A percentile compares a stretch with the other conserved stretches of the same genome.
Evolutionary conservation across 2,888 invertebrate genomes (phyloP).

Genomic region (Drosophila acutilabella): DNA sequence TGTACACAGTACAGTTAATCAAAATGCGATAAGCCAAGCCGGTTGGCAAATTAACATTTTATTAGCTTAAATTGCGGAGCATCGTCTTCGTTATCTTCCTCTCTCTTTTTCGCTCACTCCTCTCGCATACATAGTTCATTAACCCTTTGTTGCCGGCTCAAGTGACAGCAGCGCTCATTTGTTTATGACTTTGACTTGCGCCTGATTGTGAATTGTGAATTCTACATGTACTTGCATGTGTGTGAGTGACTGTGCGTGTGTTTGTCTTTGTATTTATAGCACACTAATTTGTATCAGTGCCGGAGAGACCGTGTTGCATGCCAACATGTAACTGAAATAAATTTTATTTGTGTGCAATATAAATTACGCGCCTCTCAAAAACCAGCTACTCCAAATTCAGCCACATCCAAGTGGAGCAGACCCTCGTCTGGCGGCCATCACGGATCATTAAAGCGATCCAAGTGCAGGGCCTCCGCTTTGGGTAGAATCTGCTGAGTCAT

Average conservation of each 20-base stretch:
- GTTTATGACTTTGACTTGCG: conserved; percentile 57
- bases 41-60: conserved; percentile 69
- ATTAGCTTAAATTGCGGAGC: conserved; percentile 52
- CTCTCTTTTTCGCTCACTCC: background rate
- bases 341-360: conserved; percentile 75
- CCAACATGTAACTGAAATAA: conserved; percentile 73
- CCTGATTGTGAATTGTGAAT: conserved; percentile 42
- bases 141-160: conserved; percentile 47
- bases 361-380: conserved; percentile 57
- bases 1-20: conserved; percentile 29
- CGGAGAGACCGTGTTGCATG: conserved; percentile 49
- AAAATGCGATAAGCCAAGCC: conserved; percentile 39
- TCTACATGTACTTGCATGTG: conserved; percentile 4
- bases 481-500: conserved; percentile 30
- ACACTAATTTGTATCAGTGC: conserved; percentile 70
- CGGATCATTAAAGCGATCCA: conserved; percentile 63
- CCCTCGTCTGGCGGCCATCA: conserved; percentile 28
- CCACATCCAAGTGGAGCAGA: background rate
- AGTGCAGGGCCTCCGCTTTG: conserved; percentile 56
- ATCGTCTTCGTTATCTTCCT: background rate
- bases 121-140: conserved; percentile 53
- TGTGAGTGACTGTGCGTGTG: conserved; percentile 9
- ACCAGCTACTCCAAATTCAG: conserved; percentile 7
- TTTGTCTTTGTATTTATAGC: conserved; percentile 67
- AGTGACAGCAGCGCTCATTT: conserved; percentile 25